phyloP scores from a whole-genome alignment of 2,113 vertebrate species.

The Pardalotus punctatus region DNA sequence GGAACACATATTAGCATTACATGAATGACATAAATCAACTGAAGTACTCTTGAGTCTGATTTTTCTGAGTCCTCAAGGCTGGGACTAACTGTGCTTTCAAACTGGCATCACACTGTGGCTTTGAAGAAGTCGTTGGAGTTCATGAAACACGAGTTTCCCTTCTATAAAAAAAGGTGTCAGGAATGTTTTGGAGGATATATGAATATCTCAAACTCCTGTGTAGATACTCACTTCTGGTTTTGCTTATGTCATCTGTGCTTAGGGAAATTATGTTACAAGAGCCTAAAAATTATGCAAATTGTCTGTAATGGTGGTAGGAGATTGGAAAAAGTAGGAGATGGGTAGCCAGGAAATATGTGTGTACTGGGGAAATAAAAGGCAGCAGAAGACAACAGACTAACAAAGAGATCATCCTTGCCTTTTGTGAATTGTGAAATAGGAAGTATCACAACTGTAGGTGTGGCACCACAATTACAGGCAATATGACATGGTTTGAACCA shows the following conservation, averaged over 20 bases:
- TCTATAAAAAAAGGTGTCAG: background rate
- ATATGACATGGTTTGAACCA: background rate
- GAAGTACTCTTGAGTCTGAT: background rate
- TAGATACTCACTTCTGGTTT: background rate
- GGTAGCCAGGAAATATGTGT: background rate
- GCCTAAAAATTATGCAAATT: background rate
- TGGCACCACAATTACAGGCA: background rate
- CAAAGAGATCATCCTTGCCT: background rate
- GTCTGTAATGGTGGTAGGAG: background rate
- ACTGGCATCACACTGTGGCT: background rate
- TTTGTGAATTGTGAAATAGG: background rate
- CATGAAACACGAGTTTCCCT: background rate
- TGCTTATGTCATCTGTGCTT: background rate
- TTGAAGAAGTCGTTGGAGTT: background rate
- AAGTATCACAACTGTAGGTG: background rate
- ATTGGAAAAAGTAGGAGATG: background rate
- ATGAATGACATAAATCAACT: background rate
- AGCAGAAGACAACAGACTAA: background rate
- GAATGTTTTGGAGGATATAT: background rate
- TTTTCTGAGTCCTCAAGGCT: background rate
- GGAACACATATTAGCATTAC: background rate
- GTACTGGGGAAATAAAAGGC: background rate
- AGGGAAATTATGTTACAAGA: background rate
- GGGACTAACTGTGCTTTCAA: background rate
- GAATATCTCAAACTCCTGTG: background rate